Conservation (phyloP, 2,888 invertebrate genomes). For the Drosophila limbata region DNA sequence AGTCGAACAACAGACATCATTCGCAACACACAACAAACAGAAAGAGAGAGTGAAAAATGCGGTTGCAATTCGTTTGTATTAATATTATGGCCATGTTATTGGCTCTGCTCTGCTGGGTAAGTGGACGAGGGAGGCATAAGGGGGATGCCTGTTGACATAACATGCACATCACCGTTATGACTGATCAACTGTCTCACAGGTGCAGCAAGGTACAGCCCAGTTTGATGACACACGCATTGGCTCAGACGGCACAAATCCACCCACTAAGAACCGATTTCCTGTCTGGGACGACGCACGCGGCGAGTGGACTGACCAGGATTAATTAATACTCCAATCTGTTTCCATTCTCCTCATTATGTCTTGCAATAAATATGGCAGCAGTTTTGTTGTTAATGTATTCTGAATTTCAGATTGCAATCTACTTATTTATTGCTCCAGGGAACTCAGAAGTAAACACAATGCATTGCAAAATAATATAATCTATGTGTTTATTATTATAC, state of each 20-base stretch:
- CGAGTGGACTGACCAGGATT: slow-evolving; percentile 48
- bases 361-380: slow-evolving; percentile 7
- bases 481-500: no score
- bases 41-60: slow-evolving; percentile 43
- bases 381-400: neutral
- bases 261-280: slow-evolving; percentile 59
- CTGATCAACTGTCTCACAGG: slow-evolving; percentile 36
- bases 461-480: neutral
- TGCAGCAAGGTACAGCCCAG: slow-evolving; percentile 47
- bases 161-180: slow-evolving; percentile 1
- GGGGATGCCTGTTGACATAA: neutral
- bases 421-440: slow-evolving; percentile 1
- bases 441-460: neutral
- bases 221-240: slow-evolving; percentile 27
- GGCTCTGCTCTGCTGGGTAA: slow-evolving; percentile 42
- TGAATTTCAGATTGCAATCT: slow-evolving; percentile 2
- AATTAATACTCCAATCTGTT: slow-evolving; percentile 15
- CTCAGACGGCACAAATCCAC: slow-evolving; percentile 35
- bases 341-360: neutral
- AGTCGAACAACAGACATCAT: slow-evolving; percentile 25
- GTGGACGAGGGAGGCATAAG: neutral
- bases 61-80: slow-evolving; percentile 41
- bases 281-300: slow-evolving; percentile 74
- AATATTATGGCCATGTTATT: slow-evolving; percentile 40
- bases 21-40: slow-evolving; percentile 8